These are phyloP conservation scores for Drosophila falleni DNA, from an alignment of 2,888 invertebrate species.

Conservation along the genomic window DNA sequence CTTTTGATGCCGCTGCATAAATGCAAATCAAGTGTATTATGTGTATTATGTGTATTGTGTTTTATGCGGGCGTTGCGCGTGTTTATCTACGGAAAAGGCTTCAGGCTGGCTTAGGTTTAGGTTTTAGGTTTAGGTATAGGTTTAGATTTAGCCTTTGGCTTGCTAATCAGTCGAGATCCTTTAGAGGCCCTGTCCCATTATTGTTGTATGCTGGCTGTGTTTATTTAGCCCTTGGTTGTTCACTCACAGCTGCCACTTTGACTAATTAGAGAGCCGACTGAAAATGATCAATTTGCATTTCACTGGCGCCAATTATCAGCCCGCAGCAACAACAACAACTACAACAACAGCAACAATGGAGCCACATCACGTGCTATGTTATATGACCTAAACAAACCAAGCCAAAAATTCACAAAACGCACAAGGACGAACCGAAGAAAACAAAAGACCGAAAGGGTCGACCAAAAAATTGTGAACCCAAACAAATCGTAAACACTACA, in stretches of 20 bases:
- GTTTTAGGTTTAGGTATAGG: no score
- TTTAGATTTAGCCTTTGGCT: slow-evolving; percentile 41
- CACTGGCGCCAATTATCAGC: slow-evolving; percentile 68
- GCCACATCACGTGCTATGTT: slow-evolving; percentile 52
- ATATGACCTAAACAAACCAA: slow-evolving; percentile 61
- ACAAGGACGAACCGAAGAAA: slow-evolving; percentile 22
- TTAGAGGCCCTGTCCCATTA: slow-evolving; percentile 25
- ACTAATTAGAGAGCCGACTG: slow-evolving; percentile 75
- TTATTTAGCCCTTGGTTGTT: slow-evolving; percentile 69
- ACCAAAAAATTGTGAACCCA: slow-evolving; percentile 60
- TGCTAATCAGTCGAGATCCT: slow-evolving; percentile 58
- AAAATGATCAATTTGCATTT: slow-evolving; percentile 81
- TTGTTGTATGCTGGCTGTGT: slow-evolving; percentile 46
- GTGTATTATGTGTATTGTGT: slow-evolving; percentile 41
- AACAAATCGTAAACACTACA: slow-evolving; percentile 72
- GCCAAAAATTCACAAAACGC: slow-evolving; percentile 16
- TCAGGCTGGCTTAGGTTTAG: slow-evolving; percentile 3
- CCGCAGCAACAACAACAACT: slow-evolving; percentile 37
- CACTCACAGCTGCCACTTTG: slow-evolving; percentile 71
- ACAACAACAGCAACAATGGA: slow-evolving; percentile 32
- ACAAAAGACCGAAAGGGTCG: slow-evolving; percentile 45
- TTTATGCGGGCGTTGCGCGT: slow-evolving; percentile 52
- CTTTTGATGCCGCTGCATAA: slow-evolving; percentile 77
- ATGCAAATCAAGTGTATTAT: slow-evolving; percentile 61
- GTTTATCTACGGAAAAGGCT: slow-evolving; percentile 54